Evolutionary conservation across 1,140 invertebrate species (phyloP).

Genomic region (Aphelenchoides avenae): DNA sequence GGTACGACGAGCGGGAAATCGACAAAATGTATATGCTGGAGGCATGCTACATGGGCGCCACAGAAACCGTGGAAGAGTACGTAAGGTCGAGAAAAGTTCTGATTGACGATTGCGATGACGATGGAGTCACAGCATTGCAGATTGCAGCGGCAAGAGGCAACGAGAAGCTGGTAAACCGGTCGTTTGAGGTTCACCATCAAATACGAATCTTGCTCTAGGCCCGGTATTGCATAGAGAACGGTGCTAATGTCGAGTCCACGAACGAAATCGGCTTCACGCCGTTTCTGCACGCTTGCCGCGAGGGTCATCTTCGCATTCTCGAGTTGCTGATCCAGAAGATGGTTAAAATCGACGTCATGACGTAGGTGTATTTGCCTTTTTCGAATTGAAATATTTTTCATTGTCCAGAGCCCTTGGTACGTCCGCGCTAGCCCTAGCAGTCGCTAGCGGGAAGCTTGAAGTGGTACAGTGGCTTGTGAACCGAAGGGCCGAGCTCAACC

Average conservation of each 20-base stretch:
- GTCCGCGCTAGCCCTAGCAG: conserved; percentile 89
- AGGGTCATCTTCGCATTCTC: conserved; percentile 97
- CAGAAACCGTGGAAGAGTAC: conserved; percentile 6
- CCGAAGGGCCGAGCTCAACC: too few relatives aligned
- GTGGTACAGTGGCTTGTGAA: too few relatives aligned
- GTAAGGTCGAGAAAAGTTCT: conserved; percentile 6
- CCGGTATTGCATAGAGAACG: conserved; percentile 57
- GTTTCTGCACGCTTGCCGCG: conserved; percentile 93
- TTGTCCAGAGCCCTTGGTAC: conserved; percentile 72
- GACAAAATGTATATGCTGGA: conserved; percentile 28
- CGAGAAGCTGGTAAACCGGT: conserved; percentile 18
- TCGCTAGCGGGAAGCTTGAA: conserved; percentile 73
- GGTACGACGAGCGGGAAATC: conserved; percentile 25
- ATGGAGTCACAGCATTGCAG: conserved; percentile 26
- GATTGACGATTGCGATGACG: conserved; percentile 23
- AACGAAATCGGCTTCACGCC: conserved; percentile 99
- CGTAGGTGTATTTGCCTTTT: conserved; percentile 62
- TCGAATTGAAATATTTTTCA: neutral
- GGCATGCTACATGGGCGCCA: conserved; percentile 11
- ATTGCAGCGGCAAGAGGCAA: conserved; percentile 29
- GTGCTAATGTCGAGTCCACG: conserved; percentile 94
- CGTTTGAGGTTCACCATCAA: neutral
- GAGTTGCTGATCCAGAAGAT: conserved; percentile 83
- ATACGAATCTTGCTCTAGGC: conserved; percentile 3
- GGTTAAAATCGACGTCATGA: conserved; percentile 27